These are phyloP conservation scores for Eupithecia inturbata DNA, from an alignment of 2,888 invertebrate species.

Conservation along the genomic window DNA sequence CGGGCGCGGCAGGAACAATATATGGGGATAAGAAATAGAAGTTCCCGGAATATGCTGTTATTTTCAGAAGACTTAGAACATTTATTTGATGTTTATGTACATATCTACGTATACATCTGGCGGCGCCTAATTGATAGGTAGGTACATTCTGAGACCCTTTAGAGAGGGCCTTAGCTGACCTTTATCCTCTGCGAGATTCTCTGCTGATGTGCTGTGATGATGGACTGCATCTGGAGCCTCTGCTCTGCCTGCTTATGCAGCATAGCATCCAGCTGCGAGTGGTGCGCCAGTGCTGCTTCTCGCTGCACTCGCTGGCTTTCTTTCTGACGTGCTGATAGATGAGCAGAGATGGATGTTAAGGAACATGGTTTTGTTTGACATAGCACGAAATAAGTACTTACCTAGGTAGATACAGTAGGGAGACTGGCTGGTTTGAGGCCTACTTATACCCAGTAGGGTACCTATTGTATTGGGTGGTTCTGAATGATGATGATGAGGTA, in stretches of 20 bases:
- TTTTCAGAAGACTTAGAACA: neutral
- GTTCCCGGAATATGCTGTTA: neutral
- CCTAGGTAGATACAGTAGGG: no score
- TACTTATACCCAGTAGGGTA: no score
- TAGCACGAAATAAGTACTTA: neutral
- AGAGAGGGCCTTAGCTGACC: slow-evolving; percentile 46
- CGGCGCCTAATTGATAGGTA: slow-evolving; percentile 1
- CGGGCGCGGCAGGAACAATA: no score
- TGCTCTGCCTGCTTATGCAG: slow-evolving; percentile 82
- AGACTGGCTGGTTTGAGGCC: no score
- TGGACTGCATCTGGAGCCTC: slow-evolving; percentile 83
- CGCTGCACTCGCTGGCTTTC: slow-evolving; percentile 78
- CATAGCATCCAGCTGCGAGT: slow-evolving; percentile 81
- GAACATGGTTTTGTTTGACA: neutral
- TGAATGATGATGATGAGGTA: no score
- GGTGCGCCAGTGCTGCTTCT: slow-evolving; percentile 80
- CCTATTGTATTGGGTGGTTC: no score
- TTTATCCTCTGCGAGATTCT: slow-evolving; percentile 85
- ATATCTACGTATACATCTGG: neutral
- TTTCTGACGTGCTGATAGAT: slow-evolving; percentile 68
- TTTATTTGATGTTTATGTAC: neutral
- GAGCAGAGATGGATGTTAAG: neutral
- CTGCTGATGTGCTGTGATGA: slow-evolving; percentile 85
- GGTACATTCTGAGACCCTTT: neutral
- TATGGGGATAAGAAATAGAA: no score